Evolutionary conservation across 2,888 invertebrate species (phyloP), one percentile per base, ranked within the genome.

Genomic region (Dynastes maya): DNA sequence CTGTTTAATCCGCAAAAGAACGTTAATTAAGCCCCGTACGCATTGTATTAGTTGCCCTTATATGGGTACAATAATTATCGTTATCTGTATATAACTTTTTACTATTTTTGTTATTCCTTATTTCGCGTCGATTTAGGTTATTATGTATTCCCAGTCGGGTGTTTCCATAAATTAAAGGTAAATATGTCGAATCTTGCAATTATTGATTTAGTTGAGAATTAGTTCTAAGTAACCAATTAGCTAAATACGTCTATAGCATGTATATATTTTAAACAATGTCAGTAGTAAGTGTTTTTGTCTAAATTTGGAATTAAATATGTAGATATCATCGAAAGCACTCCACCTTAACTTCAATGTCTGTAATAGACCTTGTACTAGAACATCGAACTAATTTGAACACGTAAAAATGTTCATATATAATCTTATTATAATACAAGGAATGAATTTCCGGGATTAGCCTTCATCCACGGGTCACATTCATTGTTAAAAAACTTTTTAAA

Each of bases 1-100:
- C 68, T 49, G 51, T 68, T 68, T 68, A 68, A 68, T 68, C 68
- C 68, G 68, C 68, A 29, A 29, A 68, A 53, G 68, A 68, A 68
- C 51, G 68, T 68, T 68, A 68, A 68, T 68, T 68, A 68, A 68
- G 68, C 51, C 51, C 68, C 49, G 29, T 51, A 68, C 49, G 68
- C 68, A 68, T 51, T 68, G 68, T 68, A 51, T 68, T 68, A 68
- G 51, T 68, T 68, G 16, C 4, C 68, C 29, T 6, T 68, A 68
- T 68, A 68, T n/a, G 68, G 68, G 29, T 29, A 27, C 51, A 51
- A 49, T 68, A 68, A 68, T 68, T 67, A 67, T 45, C 67, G 49
- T 29, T 68, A 68, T 49, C 51, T 29, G 29, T 16, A 11, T 9
- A 68, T 68, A 51, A 16, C 11, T 68, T 51, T 68, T 68, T 51